Conservation (phyloP, 2,888 invertebrate species). For the Campoplex nolae region DNA sequence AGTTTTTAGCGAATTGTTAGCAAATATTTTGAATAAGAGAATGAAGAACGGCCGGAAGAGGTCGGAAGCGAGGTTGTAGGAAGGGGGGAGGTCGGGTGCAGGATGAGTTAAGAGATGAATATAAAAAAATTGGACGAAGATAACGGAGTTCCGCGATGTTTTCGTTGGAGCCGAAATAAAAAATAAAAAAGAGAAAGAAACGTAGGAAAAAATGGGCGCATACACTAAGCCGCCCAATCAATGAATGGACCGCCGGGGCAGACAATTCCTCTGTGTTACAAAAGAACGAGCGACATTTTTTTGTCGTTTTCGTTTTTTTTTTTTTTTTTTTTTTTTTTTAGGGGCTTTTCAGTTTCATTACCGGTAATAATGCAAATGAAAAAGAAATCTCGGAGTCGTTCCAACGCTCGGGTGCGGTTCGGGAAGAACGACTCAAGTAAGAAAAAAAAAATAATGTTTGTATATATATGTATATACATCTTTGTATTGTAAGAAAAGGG, state of each 20-base stretch:
- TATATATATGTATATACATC: conserved; percentile 16
- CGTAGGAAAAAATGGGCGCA: conserved; percentile 40
- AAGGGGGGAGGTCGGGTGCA: background rate
- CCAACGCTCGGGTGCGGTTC: conserved; percentile 51
- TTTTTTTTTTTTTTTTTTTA: conserved; percentile 70
- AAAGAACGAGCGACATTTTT: conserved; percentile 64
- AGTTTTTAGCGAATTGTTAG: conserved; percentile 56
- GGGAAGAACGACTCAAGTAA: conserved; percentile 52
- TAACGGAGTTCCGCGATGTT: conserved; percentile 58
- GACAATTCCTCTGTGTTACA: conserved; percentile 67
- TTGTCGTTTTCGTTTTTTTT: conserved; percentile 65
- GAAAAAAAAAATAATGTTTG: conserved; percentile 6
- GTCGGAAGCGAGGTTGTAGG: background rate
- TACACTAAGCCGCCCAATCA: conserved; percentile 68
- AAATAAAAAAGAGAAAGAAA: background rate
- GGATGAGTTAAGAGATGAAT: conserved; percentile 51
- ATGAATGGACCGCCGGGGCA: conserved; percentile 66
- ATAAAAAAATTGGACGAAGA: conserved; percentile 58
- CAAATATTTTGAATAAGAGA: conserved; percentile 18
- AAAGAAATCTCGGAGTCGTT: conserved; percentile 79
- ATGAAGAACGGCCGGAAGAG: conserved; percentile 22
- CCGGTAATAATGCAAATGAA: conserved; percentile 83
- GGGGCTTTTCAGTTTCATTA: conserved; percentile 82
- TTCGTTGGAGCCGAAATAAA: conserved; percentile 35
- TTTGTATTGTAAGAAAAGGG: conserved; percentile 2